Percentiles rank a stretch among this genome's conserved stretches.
Evolutionary conservation across 2,888 invertebrate species (phyloP).

Genomic region (Artemia sinica): DNA sequence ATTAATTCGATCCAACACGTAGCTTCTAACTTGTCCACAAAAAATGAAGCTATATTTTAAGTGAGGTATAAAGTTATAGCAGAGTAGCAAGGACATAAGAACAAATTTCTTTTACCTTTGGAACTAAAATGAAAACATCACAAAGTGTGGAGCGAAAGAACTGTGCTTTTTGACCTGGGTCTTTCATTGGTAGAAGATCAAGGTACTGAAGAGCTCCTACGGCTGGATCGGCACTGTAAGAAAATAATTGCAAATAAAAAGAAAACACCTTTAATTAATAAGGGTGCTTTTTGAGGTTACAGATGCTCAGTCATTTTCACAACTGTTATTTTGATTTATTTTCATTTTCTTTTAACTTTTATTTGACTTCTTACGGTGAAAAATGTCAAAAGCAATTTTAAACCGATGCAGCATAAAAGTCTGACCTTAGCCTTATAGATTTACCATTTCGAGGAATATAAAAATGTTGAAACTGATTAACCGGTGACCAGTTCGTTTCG

Average conservation of each 20-base stretch:
- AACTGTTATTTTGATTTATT: not conserved
- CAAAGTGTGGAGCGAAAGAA: conserved; percentile 74
- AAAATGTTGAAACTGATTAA: no score
- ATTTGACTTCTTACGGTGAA: conserved; percentile 19
- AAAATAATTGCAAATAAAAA: conserved; percentile 18
- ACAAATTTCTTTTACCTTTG: conserved; percentile 46
- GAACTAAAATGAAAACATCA: conserved; percentile 69
- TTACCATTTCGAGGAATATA: no score
- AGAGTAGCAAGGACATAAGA: no score
- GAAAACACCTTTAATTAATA: not conserved
- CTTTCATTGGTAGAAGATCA: conserved; percentile 81
- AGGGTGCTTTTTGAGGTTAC: not conserved
- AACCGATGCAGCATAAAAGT: no score
- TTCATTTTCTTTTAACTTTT: not conserved
- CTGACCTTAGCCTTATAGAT: no score
- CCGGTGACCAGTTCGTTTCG: no score
- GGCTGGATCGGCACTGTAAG: conserved; percentile 54
- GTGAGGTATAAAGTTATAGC: no score
- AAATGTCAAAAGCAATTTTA: no score
- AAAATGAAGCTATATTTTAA: no score
- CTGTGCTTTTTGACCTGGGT: conserved; percentile 65
- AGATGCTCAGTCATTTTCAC: not conserved
- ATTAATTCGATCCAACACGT: no score
- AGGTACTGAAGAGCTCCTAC: conserved; percentile 81
- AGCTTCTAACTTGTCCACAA: no score